Evolutionary conservation across 2,888 invertebrate genomes (phyloP), one percentile per base, ranked within the genome.

Genomic region (Taenaris catops): DNA sequence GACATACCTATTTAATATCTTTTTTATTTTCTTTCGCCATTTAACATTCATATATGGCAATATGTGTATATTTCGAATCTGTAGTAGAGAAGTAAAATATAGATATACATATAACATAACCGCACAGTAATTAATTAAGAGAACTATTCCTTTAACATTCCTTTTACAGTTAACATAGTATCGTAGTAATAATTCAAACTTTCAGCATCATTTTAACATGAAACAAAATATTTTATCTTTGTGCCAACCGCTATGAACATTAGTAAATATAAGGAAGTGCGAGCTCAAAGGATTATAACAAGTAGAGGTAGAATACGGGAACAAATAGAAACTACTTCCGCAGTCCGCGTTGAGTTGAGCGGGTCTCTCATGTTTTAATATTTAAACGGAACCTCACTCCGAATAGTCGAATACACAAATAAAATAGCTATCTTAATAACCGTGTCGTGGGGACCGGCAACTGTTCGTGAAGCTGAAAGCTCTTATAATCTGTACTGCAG

Each of bases 381-480:
- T 79, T 80, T 78, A 68, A 74, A 67, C 55, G 60, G 58, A 62
- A 70, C 66, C 67, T 65, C 61, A 62, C 61, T 62, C 62, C 62
- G 73, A 69, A 67, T 67, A 58, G 65, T 65, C 66, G 66, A 76
- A 74, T 72, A 65, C 62, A 65, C 72, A 76, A 79, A 76, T 76
- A 81, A 71, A 75, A 64, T 66, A 61, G 57, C 52, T 60, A 72
- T 70, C 68, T 70, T 79, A 76, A 78, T 78, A 79, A 73, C 73
- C 62, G 63, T 67, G 71, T 64, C 66, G 69, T 55, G 64, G 62
- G 46, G 44, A 43, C 41, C 35, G 38, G 57, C 57, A 57, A 63
- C 59, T 58, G 61, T 55, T 55, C 56, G 58, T 55, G 51, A 49
- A 51, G 55, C 61, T 67, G 63, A 72, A 74, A 79, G 71, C 76